Evolutionary conservation across 2,113 vertebrate genomes (phyloP).

Genomic region (Platysternon megacephalum): DNA sequence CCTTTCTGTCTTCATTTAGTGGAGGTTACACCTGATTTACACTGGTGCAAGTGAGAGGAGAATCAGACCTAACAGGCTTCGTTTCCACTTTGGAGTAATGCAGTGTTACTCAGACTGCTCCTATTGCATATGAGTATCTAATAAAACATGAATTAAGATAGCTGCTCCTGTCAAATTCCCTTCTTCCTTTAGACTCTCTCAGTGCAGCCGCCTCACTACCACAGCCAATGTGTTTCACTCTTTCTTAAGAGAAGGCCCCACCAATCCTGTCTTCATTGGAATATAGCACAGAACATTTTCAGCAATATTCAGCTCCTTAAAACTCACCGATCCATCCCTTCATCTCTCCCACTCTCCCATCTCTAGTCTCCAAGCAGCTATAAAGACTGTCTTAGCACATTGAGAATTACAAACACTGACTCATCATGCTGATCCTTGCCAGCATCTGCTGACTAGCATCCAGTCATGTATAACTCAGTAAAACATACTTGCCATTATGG

Average conservation of each 20-base stretch:
- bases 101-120: background rate
- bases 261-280: background rate
- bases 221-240: background rate
- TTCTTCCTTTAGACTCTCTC: background rate
- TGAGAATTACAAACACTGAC: background rate
- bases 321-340: background rate
- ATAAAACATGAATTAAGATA: background rate
- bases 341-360: background rate
- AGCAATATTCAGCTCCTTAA: background rate
- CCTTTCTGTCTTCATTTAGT: background rate
- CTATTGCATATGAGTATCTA: background rate
- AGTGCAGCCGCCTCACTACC: background rate
- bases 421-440: background rate
- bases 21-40: background rate
- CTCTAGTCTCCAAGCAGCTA: background rate
- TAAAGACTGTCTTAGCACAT: background rate
- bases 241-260: background rate
- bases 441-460: background rate
- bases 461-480: background rate
- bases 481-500: background rate
- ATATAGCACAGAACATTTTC: too few species aligned
- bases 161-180: background rate
- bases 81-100: too few species aligned
- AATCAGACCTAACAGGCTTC: background rate
- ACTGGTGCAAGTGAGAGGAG: background rate